Base-by-base conservation (phyloP, 2,888 invertebrate species). In the Ceramica pisi region DNA sequence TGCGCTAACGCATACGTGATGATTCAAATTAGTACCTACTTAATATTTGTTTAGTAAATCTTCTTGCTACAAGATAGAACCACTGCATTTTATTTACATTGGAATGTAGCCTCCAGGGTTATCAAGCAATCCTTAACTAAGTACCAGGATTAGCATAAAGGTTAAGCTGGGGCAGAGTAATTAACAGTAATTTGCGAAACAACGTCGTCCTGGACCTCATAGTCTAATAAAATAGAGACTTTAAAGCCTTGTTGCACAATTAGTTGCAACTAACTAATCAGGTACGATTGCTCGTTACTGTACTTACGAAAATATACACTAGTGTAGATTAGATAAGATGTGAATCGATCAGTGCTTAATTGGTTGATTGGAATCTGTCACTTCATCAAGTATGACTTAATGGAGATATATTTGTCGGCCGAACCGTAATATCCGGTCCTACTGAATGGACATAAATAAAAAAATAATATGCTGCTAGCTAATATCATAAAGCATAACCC, bases 1-100 rank as follows among this genome's bases (percentile, higher is more conserved):
- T 21, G 63, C 57, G 82, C 59, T 60, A 68, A 72, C 78, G 78
- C 67, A 81, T 55, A 23, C 14, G 31, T 51, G 19, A 31, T 21
- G 35, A 60, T 44, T 48, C n/a, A 53, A 73, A 44, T n/a, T n/a
- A n/a, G n/a, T n/a, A n/a, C n/a, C n/a, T n/a, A n/a, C n/a, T n/a
- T n/a, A 73, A 0, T 23, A 51, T 38, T 19, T 16, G 23, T 35
- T 35, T 44, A 41, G 48, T 14, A n/a, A 50, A n/a, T 68, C 9
- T 26, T 26, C 38, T 53, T 23, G 55, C 16, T n/a, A 41, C 12
- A 26, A 23, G 12, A 31, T 44, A 23, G 16, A 14, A 19, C 4
- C 12, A 35, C 10, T 38, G 7, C 8, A 53, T 53, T 53, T 38
- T 55, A 65, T 57, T 69, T 46, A 46, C 35, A 51, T 48, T 31